Conservation (phyloP, 2,797 vertebrate genomes). For the Novumbra hubbsi region DNA sequence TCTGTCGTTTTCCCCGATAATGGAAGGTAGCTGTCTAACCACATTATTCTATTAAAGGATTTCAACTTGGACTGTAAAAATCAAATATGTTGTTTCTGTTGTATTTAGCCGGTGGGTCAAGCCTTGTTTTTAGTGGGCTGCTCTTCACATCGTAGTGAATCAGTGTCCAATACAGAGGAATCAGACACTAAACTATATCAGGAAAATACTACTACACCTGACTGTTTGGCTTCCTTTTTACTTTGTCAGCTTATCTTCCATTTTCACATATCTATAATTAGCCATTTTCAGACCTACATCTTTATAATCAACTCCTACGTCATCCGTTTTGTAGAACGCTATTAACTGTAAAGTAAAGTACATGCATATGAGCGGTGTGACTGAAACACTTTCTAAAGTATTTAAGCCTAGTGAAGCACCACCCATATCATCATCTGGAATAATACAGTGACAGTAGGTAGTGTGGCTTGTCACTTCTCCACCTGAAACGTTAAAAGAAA, state of each 20-base stretch:
- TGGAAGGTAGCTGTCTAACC: constrained; percentile 20
- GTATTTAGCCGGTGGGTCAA: background rate
- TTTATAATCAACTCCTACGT: background rate
- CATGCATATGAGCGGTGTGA: background rate
- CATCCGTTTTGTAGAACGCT: background rate
- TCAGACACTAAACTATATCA: background rate
- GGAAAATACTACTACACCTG: background rate
- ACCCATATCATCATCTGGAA: background rate
- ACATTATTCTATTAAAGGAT: constrained; percentile 23
- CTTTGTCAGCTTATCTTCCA: background rate
- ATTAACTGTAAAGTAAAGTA: background rate
- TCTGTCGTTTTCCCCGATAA: constrained; percentile 21
- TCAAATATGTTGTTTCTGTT: constrained; percentile 7
- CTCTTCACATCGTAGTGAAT: background rate
- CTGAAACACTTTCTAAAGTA: background rate
- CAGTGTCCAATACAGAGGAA: background rate
- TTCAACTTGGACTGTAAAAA: constrained; percentile 2
- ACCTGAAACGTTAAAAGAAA: constrained; percentile 8
- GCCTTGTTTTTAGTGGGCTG: constrained; percentile 11
- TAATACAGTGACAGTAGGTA: background rate
- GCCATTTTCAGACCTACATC: background rate
- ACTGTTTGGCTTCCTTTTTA: background rate
- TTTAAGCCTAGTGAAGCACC: background rate
- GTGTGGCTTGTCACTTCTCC: background rate
- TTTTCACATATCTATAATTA: background rate